phyloP scores from a whole-genome alignment of 1,140 invertebrate species.

The Pseudoatta argentina region DNA sequence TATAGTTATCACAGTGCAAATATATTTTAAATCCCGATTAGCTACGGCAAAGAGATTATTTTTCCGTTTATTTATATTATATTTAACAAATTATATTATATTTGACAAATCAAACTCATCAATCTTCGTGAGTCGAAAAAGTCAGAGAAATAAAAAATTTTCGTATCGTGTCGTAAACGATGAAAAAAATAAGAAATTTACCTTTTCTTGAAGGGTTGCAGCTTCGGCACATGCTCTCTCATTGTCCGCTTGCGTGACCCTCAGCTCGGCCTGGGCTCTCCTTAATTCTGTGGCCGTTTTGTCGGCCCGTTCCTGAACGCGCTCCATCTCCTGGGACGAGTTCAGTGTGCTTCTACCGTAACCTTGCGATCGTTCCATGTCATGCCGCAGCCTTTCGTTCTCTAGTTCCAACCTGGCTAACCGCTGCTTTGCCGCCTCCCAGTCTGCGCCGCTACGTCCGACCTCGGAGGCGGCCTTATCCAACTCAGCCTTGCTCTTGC shows the following conservation, averaged over 20 bases:
- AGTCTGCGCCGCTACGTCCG: constrained; percentile 94
- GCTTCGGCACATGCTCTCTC: constrained; percentile 94
- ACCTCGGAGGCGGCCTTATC: constrained; percentile 96
- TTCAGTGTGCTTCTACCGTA: constrained; percentile 92
- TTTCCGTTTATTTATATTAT: no score
- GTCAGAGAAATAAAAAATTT: background rate
- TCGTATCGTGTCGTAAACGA: background rate
- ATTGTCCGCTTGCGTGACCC: constrained; percentile 94
- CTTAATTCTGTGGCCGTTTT: constrained; percentile 94
- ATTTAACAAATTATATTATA: background rate
- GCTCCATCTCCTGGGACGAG: constrained; percentile 92
- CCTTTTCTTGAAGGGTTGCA: constrained; percentile 95
- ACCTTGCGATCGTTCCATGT: constrained; percentile 93
- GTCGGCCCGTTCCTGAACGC: constrained; percentile 95
- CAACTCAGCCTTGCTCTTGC: constrained; percentile 96
- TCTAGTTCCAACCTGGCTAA: constrained; percentile 94
- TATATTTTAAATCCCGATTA: no score
- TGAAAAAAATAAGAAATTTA: constrained; percentile 54
- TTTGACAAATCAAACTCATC: background rate
- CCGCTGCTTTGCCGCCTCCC: constrained; percentile 95
- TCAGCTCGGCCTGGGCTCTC: constrained; percentile 93
- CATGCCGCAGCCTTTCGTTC: constrained; percentile 94
- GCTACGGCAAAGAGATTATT: no score
- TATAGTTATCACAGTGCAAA: no score
- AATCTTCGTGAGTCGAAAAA: background rate